A percentile compares a stretch with the other conserved stretches of the same genome.
Conservation (phyloP, 2,113 vertebrate species). For the Phaetusa simplex region DNA sequence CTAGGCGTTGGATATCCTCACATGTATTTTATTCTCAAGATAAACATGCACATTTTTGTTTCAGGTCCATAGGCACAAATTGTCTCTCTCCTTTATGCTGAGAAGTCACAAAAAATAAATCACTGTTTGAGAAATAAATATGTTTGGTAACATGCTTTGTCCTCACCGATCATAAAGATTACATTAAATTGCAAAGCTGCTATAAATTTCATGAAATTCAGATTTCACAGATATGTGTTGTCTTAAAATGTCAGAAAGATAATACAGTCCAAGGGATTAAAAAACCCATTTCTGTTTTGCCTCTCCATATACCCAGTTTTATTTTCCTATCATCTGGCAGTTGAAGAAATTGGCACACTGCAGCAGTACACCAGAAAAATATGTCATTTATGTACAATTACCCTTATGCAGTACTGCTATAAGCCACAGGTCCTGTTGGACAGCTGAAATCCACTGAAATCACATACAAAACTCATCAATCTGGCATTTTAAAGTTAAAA, state of each 20-base stretch:
- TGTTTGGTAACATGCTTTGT: neutral
- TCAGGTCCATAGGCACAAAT: neutral
- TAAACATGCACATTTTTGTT: neutral
- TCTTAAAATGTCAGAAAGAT: neutral
- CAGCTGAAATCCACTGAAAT: neutral
- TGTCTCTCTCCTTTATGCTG: neutral
- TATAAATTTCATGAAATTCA: neutral
- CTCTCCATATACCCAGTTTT: neutral
- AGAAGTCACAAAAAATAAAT: neutral
- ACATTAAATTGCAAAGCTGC: neutral
- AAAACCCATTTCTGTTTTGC: neutral
- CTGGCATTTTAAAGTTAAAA: neutral
- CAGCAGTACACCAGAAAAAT: neutral
- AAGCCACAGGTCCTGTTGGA: neutral
- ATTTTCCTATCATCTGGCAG: neutral
- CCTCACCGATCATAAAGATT: neutral
- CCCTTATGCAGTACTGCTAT: neutral
- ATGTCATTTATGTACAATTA: neutral
- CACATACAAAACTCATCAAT: neutral
- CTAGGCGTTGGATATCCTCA: neutral
- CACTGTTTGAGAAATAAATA: neutral
- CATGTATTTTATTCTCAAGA: neutral
- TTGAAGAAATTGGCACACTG: neutral
- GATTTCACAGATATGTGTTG: neutral
- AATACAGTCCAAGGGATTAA: neutral